Base-by-base conservation (phyloP, 2,888 invertebrate genomes). In the Acleris emargana region DNA sequence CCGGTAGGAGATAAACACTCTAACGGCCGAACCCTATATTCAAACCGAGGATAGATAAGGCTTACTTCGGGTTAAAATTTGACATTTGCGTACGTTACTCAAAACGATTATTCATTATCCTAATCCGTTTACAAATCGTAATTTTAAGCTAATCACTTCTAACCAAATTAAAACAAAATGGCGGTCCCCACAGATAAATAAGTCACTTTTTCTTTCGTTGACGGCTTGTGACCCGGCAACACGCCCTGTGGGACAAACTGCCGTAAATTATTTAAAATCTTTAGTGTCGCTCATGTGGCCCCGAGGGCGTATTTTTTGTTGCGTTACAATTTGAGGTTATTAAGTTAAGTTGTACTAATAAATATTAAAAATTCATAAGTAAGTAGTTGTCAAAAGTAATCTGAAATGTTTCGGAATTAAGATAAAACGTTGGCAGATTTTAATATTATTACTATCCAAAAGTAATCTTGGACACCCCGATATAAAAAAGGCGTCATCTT, bases 251-350 rank as follows among this genome's bases (percentile, higher is more conserved):
- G 54, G 64, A 60, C 54, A n/a, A 22, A 55, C 22, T 50, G 59
- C 20, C 64, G 32, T 64, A 64, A 64, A 64, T 64, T 60, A 64
- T 64, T 64, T 54, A 43, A 59, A 43, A 54, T 20, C 20, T 52
- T 63, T 51, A 25, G 53, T 32, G 43, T 59, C 49, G 42, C 20
- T 54, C 59, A 54, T 43, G 20, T 54, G 54, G 54, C 50, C 50
- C 18, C 54, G 2, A 22, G 45, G 50, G 64, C 32, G n/a, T 17
- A 16, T 62, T 55, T 50, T 55, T 18, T 42, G 17, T 22, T 50
- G 38, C 28, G 13, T 42, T 53, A 32, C 9, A 53, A 38, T 50
- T 62, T 50, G 22, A 28, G 18, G n/a, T 58, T 28, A n/a, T 57
- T 22, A 42, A 45, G 25, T 57, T 25, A 25, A 25, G 22, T 45